A percentile compares a stretch with the other conserved stretches of the same genome.
phyloP scores from a whole-genome alignment of 1,140 invertebrate species.

The Drosophila rhopaloa region DNA sequence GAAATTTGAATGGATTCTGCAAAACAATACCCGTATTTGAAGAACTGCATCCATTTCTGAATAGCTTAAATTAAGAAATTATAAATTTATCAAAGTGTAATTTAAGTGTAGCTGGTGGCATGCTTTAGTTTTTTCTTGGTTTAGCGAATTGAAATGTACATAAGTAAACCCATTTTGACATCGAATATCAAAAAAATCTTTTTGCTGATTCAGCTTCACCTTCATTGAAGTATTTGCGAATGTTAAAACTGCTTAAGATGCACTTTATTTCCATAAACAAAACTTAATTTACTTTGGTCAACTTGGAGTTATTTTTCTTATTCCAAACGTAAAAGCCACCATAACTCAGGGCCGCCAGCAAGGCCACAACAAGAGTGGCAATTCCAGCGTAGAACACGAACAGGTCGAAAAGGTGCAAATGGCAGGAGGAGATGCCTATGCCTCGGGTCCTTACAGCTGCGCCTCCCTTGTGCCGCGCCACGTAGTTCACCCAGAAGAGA shows the following conservation, averaged over 20 bases:
- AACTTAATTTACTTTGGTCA: conserved; percentile 64
- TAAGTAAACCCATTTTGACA: neutral
- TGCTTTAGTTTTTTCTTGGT: neutral
- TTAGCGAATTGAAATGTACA: neutral
- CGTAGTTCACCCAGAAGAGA: conserved; percentile 88
- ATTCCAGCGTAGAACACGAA: conserved; percentile 62
- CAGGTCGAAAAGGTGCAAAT: conserved; percentile 73
- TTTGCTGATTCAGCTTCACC: neutral
- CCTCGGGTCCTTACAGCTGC: conserved; percentile 61
- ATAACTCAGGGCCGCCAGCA: conserved; percentile 39
- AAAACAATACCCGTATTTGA: no score
- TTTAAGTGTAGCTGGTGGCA: neutral
- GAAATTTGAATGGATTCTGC: no score
- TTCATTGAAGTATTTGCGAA: neutral
- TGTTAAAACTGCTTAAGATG: neutral
- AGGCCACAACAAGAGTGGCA: conserved; percentile 16
- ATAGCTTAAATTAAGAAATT: no score
- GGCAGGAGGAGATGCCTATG: conserved; percentile 60
- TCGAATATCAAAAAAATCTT: neutral
- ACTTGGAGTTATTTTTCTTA: conserved; percentile 46
- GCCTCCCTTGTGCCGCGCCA: conserved; percentile 86
- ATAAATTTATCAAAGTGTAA: no score
- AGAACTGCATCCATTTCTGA: no score
- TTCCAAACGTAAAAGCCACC: conserved; percentile 38
- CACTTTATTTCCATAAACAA: conserved; percentile 5